phyloP scores from a whole-genome alignment of 2,797 vertebrate genomes.

The Dendrocincla fuliginosa region DNA sequence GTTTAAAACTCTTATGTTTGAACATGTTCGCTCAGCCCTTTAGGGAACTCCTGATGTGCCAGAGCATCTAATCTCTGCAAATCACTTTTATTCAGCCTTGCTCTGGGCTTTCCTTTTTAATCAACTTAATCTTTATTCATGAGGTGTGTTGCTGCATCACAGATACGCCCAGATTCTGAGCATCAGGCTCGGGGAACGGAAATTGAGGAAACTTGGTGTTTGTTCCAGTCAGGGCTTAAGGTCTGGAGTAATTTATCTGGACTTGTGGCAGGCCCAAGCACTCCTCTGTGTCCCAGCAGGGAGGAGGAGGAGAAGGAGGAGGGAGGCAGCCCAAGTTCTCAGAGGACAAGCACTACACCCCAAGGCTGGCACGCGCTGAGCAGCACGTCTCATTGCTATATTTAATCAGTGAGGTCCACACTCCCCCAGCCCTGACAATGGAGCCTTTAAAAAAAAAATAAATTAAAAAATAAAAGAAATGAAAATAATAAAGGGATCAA shows the following conservation, averaged over 20 bases:
- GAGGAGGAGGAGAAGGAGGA: not conserved
- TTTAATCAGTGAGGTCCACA: not conserved
- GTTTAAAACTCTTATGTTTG: conserved; percentile 47
- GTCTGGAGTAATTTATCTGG: conserved; percentile 21
- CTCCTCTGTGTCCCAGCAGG: not conserved
- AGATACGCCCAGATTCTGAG: not conserved
- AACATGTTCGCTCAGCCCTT: conserved; percentile 61
- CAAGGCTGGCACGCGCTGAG: accelerated
- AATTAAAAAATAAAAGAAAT: not conserved
- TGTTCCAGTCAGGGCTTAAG: conserved; percentile 21
- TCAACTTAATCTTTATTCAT: conserved; percentile 60
- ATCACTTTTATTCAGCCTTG: conserved; percentile 55
- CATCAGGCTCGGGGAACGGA: not conserved
- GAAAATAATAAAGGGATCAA: conserved; percentile 33
- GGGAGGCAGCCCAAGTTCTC: not conserved
- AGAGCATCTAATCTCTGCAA: conserved; percentile 60
- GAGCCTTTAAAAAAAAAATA: not conserved
- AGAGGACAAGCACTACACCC: not conserved
- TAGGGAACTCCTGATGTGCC: conserved; percentile 59
- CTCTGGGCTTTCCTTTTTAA: conserved; percentile 59
- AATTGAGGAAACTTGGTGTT: not conserved
- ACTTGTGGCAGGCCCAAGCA: not conserved
- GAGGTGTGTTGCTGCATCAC: conserved; percentile 34
- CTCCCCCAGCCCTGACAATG: not conserved
- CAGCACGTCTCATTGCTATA: not conserved